Base-by-base conservation (phyloP, 1,140 invertebrate species). In the Coptotermes formosanus region DNA sequence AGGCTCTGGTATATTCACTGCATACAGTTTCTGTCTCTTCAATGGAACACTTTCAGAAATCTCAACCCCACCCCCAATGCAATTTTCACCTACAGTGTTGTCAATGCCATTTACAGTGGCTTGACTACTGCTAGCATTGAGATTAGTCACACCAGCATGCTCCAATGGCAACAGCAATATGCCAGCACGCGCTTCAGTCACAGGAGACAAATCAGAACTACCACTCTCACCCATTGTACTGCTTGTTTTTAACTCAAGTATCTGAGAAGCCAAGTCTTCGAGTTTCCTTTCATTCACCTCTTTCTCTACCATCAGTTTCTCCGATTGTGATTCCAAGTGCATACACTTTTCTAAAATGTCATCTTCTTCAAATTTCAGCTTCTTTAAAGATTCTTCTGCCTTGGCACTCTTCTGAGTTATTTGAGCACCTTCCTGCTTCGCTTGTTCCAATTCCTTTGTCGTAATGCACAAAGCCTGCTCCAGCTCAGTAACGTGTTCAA, bases 391-490 rank as follows among this genome's bases (percentile, higher is more conserved):
- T 7, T 85, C 64, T n/a, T 81, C 38, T 81, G 85, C 64, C 30
- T 85, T 82, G 12, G 75, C n/a, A 69, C 82, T 3, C 43, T 85
- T 85, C 30, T 23, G 23, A 21, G 85, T 82, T 32, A 82, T 23
- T 81, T 85, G 64, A 32, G 32, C 16, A 81, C 43, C n/a, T 21
- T 85, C 85, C 9, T 81, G 38, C 8, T 43, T 69, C n/a, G 44
- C 12, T 81, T 38, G 48, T 32, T 85, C 32, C 3, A 6, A 75
- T n/a, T 75, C n/a, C 25, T 6, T 75, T 30, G n/a, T 7, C 25
- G n/a, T n/a, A n/a, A 8, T 30, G n/a, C 64, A 75, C 64, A 85
- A 43, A 45, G n/a, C 38, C n/a, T 81, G 30, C 85, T 82, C 85
- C 14, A 82, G 48, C 23, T 81, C 59, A 6, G 0, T 21, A 45